Evolutionary conservation across 2,113 vertebrate species (phyloP), one percentile per base, ranked within the genome.

Genomic region (Bufo bufo): DNA sequence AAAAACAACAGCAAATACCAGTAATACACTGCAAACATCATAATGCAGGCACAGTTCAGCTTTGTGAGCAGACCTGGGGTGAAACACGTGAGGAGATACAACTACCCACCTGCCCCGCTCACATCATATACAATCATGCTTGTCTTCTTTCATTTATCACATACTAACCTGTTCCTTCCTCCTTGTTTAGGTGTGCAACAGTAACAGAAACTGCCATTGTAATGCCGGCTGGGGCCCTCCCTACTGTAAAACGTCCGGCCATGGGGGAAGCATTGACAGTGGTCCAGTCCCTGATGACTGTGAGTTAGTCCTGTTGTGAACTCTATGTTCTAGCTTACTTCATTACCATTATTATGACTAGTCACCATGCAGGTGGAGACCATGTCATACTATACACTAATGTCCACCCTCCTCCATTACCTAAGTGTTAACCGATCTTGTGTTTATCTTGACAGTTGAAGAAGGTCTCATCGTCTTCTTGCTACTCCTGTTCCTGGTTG

Each of bases 131-230:
- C 65, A 66, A 9, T 66, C 5, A 8, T 65, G 20, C 6, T n/a
- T n/a, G 7, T n/a, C 5, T 65, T 7, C 11, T 3, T 58, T 12
- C 2, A 6, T 77, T 3, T 14, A 33, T 58, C 33, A 4, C 11
- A 17, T 8, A 59, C n/a, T 58, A 3, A 20, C 17, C 17, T 16
- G 3, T 47, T n/a, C 17, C 23, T 13, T 50, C 33, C 1, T 45
- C 17, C 3, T 20, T 13, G 4, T 85, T 45, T 82, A 99, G 98
- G 97, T 99, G 50, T 99, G 98, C 91, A 99, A 99, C 92, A 99
- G 96, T 92, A 99, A 99, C 88, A 90, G 90, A 78, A 97, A 99
- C 92, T 99, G 98, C 87, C 98, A 99, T 92, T 99, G 98, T 12
- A 91, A 94, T 9, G 92, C 93, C 0, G 96, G 97, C 63, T 98